Evolutionary conservation across 92 coral and sea anemone species (phyloP).

Genomic region (Zoanthus sansibaricus): DNA sequence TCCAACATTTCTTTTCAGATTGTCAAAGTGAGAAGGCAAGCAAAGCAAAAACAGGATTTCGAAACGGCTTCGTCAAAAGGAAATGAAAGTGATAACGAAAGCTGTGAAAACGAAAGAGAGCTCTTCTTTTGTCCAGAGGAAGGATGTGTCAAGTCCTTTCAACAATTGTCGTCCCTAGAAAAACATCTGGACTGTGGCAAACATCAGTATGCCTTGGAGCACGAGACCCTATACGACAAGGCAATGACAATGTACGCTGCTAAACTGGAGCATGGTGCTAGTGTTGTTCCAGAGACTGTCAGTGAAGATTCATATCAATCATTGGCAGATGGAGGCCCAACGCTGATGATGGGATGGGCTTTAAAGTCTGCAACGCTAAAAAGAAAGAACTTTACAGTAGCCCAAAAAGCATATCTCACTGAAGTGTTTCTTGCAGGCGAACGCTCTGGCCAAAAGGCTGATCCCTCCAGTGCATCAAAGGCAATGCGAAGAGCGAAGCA

Average conservation of each 20-base stretch:
- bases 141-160: conserved; percentile 61
- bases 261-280: conserved; percentile 36
- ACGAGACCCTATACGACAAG: conserved; percentile 70
- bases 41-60: conserved; percentile 26
- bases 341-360: conserved; percentile 37
- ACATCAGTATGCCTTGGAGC: conserved; percentile 64
- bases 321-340: conserved; percentile 21
- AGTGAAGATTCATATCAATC: conserved; percentile 5
- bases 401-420: conserved; percentile 39
- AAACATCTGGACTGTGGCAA: conserved; percentile 62
- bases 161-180: conserved; percentile 46
- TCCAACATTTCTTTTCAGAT: conserved; percentile 17
- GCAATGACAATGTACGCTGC: conserved; percentile 56
- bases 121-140: conserved; percentile 68
- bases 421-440: conserved; percentile 15
- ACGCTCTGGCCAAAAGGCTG: conserved; percentile 40
- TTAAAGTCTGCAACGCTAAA: conserved; percentile 23
- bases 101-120: conserved; percentile 26
- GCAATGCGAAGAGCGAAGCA: conserved; percentile 60
- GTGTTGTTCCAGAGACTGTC: conserved; percentile 24
- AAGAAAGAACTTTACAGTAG: conserved; percentile 27
- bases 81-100: conserved; percentile 17
- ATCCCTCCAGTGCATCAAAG: conserved; percentile 51
- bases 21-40: conserved; percentile 17
- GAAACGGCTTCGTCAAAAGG: conserved; percentile 17